Percentiles rank a stretch among this genome's conserved stretches.
Conservation (phyloP, 2,888 invertebrate species). For the Scrobipalpa atriplicella region DNA sequence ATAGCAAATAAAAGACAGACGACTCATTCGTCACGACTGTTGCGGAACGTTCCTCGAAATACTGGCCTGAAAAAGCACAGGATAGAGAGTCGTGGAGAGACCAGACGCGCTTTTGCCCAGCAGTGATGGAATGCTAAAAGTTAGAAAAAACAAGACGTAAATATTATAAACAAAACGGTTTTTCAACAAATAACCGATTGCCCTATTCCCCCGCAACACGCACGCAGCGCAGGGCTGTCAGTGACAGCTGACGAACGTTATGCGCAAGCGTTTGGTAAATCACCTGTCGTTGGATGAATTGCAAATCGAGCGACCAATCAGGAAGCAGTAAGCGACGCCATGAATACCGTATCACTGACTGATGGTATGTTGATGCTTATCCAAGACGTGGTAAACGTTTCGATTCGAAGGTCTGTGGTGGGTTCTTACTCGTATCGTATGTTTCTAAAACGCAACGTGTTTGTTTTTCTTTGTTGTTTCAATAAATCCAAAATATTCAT, state of each 20-base stretch:
- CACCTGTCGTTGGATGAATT: slow-evolving; percentile 23
- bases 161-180: background rate
- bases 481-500: too few species aligned
- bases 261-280: slow-evolving; percentile 10
- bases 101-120: too few species aligned
- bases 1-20: too few species aligned
- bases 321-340: slow-evolving; percentile 6
- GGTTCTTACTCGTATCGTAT: too few species aligned
- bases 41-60: too few species aligned
- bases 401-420: background rate
- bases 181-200: background rate
- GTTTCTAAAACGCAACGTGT: too few species aligned
- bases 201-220: background rate
- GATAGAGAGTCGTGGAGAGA: too few species aligned
- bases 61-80: too few species aligned
- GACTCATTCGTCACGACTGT: too few species aligned
- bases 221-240: background rate
- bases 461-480: too few species aligned
- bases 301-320: slow-evolving; percentile 22
- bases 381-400: background rate
- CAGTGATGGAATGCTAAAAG: background rate
- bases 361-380: background rate
- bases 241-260: slow-evolving; percentile 9
- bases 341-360: background rate
- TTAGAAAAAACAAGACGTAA: too few species aligned